Evolutionary conservation across 1,140 invertebrate genomes (phyloP).

Genomic region (Meteorus sp.): DNA sequence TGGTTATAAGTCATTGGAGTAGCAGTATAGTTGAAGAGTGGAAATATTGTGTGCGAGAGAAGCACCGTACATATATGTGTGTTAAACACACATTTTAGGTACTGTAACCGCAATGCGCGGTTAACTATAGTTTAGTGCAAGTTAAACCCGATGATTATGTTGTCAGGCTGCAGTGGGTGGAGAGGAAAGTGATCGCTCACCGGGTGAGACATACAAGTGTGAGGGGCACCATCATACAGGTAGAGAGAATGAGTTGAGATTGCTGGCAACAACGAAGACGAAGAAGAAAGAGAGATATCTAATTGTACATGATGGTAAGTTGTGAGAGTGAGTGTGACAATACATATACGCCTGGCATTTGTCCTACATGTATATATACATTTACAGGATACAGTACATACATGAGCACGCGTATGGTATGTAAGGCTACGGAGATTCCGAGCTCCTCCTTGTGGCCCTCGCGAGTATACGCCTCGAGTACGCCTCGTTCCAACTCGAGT

Average conservation of each 20-base stretch:
- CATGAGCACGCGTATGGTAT: neutral
- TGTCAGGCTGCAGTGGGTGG: constrained; percentile 53
- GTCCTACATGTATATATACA: too few species aligned
- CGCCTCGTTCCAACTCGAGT: constrained; percentile 27
- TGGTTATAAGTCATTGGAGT: constrained; percentile 3
- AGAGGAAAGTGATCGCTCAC: constrained; percentile 55
- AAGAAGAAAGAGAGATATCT: neutral
- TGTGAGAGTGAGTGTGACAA: neutral
- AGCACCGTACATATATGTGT: constrained; percentile 15
- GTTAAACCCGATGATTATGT: constrained; percentile 58
- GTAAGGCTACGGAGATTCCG: neutral
- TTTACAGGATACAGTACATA: too few species aligned
- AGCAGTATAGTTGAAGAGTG: neutral
- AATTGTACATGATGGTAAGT: neutral
- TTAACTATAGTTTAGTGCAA: constrained; percentile 55
- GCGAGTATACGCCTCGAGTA: constrained; percentile 18
- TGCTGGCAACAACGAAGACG: neutral
- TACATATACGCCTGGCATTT: neutral
- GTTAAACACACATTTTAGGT: constrained; percentile 57
- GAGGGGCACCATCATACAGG: neutral
- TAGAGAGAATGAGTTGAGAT: constrained; percentile 6
- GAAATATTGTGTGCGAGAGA: neutral
- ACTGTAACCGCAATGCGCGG: constrained; percentile 51
- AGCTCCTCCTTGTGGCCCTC: constrained; percentile 14
- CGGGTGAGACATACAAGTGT: constrained; percentile 29